Evolutionary conservation across 2,113 vertebrate genomes (phyloP).

Genomic region (Brienomyrus brachyistius): DNA sequence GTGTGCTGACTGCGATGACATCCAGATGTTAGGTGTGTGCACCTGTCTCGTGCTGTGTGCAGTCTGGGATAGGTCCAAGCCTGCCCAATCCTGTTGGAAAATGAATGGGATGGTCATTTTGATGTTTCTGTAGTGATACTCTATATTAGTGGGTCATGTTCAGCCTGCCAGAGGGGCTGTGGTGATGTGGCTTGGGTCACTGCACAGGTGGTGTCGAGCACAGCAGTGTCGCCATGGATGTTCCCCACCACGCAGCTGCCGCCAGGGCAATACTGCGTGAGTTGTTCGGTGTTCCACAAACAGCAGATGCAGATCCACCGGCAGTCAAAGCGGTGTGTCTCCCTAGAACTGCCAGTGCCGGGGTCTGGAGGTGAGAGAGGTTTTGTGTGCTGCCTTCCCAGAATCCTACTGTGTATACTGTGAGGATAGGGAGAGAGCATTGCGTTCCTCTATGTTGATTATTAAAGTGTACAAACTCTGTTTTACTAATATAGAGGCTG

Average conservation of each 20-base stretch:
- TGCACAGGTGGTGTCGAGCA: neutral
- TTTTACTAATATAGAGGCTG: neutral
- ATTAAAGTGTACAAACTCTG: neutral
- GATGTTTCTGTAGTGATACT: neutral
- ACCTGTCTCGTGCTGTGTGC: neutral
- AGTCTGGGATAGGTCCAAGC: neutral
- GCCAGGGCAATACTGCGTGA: slow-evolving; percentile 31
- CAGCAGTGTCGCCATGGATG: neutral
- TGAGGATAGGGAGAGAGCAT: neutral
- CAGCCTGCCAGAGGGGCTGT: neutral
- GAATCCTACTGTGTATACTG: neutral
- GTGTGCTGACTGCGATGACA: too few relatives aligned
- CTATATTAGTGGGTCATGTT: neutral
- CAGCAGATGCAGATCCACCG: neutral
- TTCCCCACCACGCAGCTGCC: slow-evolving; percentile 6
- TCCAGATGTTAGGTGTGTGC: neutral
- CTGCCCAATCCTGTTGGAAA: neutral
- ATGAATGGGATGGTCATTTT: neutral
- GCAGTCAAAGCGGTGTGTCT: slow-evolving; percentile 24
- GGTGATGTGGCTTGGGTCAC: neutral
- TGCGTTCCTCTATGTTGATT: neutral
- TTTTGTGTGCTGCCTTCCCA: neutral
- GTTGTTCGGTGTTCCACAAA: slow-evolving; percentile 17
- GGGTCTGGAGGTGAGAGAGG: neutral
- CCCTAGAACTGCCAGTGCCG: neutral